Evolutionary conservation across 2,113 vertebrate genomes (phyloP).

Genomic region (Holacanthus passer): DNA sequence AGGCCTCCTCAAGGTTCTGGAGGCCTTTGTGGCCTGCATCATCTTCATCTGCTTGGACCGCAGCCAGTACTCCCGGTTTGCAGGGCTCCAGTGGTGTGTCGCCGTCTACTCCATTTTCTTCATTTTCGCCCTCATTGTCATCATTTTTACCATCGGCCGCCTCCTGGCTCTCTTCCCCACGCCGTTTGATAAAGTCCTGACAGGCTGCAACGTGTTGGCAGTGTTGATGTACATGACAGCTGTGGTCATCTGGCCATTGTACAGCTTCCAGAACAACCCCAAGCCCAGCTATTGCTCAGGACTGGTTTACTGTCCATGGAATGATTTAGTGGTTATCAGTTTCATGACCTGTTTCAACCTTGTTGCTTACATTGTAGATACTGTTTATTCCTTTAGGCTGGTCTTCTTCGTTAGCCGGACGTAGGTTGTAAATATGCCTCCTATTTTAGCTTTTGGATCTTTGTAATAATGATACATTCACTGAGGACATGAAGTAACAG

Average conservation of each 20-base stretch:
- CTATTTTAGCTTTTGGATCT: not conserved
- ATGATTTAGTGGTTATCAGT: conserved; percentile 81
- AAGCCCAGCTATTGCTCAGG: rapidly evolving
- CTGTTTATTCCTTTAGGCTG: conserved; percentile 86
- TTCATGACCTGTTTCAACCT: conserved; percentile 89
- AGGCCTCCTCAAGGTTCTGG: conserved; percentile 90
- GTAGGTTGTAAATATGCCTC: conserved; percentile 22
- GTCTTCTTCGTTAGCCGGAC: conserved; percentile 80
- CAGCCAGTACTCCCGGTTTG: rapidly evolving
- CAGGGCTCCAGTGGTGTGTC: conserved; percentile 88
- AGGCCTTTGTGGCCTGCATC: conserved; percentile 89
- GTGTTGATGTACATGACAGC: conserved; percentile 88
- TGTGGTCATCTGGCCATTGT: conserved; percentile 89
- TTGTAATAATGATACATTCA: no score
- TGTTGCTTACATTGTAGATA: conserved; percentile 87
- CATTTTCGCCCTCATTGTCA: conserved; percentile 86
- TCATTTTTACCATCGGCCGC: conserved; percentile 86
- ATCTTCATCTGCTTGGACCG: conserved; percentile 87
- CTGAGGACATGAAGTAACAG: no score
- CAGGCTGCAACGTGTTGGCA: conserved; percentile 84
- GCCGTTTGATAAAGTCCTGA: conserved; percentile 84
- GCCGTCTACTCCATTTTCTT: conserved; percentile 91
- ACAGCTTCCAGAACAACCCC: conserved; percentile 72
- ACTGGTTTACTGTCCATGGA: not conserved
- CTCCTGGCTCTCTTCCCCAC: conserved; percentile 80